These are phyloP conservation scores for Frankliniella intonsa DNA, from an alignment of 2,888 invertebrate genomes.

Conservation along the genomic window DNA sequence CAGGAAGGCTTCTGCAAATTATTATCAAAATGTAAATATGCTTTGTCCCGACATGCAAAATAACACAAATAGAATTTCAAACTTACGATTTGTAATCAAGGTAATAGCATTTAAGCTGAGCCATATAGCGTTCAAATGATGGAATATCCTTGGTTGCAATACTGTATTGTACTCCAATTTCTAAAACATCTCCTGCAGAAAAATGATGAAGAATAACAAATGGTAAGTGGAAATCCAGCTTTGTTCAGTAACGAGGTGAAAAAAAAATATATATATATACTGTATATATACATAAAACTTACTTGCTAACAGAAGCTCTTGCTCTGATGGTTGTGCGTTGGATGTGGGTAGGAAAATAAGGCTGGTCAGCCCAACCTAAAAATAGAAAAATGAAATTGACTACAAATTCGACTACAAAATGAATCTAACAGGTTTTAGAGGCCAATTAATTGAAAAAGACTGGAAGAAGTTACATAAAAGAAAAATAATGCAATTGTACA, in stretches of 20 bases:
- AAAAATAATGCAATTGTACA: no score
- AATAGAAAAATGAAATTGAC: constrained; percentile 39
- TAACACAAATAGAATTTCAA: background rate
- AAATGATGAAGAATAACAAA: constrained; percentile 34
- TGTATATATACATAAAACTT: constrained; percentile 46
- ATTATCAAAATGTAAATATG: background rate
- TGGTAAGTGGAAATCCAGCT: background rate
- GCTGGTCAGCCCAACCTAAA: constrained; percentile 76
- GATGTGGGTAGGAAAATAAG: constrained; percentile 80
- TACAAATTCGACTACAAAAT: no score
- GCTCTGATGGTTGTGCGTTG: constrained; percentile 63
- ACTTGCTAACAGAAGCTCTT: constrained; percentile 81
- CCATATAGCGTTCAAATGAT: constrained; percentile 94
- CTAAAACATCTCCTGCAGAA: constrained; percentile 71
- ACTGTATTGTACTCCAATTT: constrained; percentile 95
- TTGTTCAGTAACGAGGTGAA: constrained; percentile 1
- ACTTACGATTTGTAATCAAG: constrained; percentile 76
- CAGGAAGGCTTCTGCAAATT: constrained; percentile 55
- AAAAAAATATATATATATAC: constrained; percentile 30
- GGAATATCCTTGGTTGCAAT: constrained; percentile 89
- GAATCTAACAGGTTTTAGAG: background rate
- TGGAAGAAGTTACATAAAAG: background rate
- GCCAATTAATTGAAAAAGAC: background rate
- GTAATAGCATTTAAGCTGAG: constrained; percentile 96
- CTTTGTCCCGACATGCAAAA: constrained; percentile 31